These are phyloP conservation scores for Hanleya hanleyi DNA, from an alignment of 2,888 invertebrate species.

Conservation along the genomic window DNA sequence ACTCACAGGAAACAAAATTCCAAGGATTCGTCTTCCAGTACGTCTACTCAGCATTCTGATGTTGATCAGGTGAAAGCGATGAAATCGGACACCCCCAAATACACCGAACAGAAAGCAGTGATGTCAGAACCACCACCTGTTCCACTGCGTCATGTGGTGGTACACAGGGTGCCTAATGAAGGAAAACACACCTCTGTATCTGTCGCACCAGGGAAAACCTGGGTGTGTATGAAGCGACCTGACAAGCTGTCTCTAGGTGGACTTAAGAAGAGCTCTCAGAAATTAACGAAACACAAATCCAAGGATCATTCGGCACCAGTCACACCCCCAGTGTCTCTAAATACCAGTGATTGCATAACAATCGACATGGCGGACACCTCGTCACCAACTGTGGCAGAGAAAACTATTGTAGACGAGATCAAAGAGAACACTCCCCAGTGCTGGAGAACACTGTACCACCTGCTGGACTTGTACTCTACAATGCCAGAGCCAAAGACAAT, in stretches of 20 bases:
- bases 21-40: slow-evolving; percentile 66
- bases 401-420: slow-evolving; percentile 72
- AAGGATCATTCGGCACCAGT: slow-evolving; percentile 10
- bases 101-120: too few relatives aligned
- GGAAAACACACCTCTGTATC: too few relatives aligned
- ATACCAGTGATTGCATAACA: slow-evolving; percentile 70
- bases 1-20: slow-evolving; percentile 71
- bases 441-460: slow-evolving; percentile 95
- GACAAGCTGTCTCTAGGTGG: neutral
- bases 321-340: slow-evolving; percentile 66
- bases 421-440: slow-evolving; percentile 82
- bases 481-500: slow-evolving; percentile 97
- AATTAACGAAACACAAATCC: neutral
- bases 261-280: neutral
- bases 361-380: slow-evolving; percentile 64
- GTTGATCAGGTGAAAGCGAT: neutral
- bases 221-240: neutral
- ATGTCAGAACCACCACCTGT: too few relatives aligned
- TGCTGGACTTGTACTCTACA: slow-evolving; percentile 93
- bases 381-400: slow-evolving; percentile 70
- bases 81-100: too few relatives aligned
- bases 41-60: slow-evolving; percentile 64
- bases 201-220: too few relatives aligned
- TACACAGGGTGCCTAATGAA: too few relatives aligned
- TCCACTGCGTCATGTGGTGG: too few relatives aligned